Base-by-base conservation (phyloP, 2,113 vertebrate species). In the Ia io region DNA sequence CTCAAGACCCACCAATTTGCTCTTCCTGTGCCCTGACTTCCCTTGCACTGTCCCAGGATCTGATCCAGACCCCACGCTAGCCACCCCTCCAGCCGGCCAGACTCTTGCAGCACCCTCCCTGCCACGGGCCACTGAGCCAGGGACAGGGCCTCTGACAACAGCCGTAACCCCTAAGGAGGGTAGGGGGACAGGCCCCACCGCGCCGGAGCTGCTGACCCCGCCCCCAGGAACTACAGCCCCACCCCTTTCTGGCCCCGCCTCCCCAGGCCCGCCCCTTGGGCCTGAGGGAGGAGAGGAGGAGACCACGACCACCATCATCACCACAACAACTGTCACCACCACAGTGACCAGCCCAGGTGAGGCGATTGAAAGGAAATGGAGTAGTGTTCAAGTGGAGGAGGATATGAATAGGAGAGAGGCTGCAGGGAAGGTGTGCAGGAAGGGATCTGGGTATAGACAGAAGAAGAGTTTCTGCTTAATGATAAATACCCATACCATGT, bases 241-340 rank as follows among this genome's bases (percentile, higher is more conserved):
- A 6, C 97, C 97, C 85, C 98, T 95, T 93, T 82, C 96, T 0
- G 86, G 95, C 4, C 91, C 93, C 22, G 90, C 97, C 80, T 97
- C 97, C 44, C 95, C 98, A 74, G 98, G 98, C 35, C 97, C 98
- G 18, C 98, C 98, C 69, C 87, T 98, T 0, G 76, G 95, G n/a
- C 95, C 97, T 3, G 99, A 99, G 90, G 97, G 97, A 22, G 98
- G 96, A 32, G 98, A 98, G 37, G 99, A 99, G 92, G 99, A 99
- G 98, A 99, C 99, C n/a, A 99, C 99, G 3, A 99, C 99, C 35
- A 99, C 99, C 42, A 98, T 99, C 95, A 99, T 99, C 94, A 99
- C 99, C 79, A 99, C 99, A 0, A 99, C 99, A 4, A 99, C 99
- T 23, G 99, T 99, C 95, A 99, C 99, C 69, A 99, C 99, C 37